These are phyloP conservation scores for Planiliza haematocheilus DNA, from an alignment of 2,113 vertebrate genomes.

Conservation along the genomic window DNA sequence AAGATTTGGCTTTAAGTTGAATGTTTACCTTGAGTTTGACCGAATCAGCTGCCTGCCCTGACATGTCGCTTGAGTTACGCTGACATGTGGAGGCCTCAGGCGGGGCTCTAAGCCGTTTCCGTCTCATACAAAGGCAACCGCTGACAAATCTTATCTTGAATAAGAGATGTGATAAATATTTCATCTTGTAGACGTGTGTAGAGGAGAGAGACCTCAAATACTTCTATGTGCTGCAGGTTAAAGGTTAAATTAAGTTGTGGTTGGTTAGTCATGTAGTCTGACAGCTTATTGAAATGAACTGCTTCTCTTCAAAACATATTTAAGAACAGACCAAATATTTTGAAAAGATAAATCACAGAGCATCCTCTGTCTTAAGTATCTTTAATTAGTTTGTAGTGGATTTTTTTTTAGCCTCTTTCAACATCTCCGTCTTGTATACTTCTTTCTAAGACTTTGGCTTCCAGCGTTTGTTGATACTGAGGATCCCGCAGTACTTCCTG, in stretches of 20 bases:
- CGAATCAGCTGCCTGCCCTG: constrained; percentile 26
- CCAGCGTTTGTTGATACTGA: constrained; percentile 33
- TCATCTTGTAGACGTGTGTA: background rate
- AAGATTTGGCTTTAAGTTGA: constrained; percentile 37
- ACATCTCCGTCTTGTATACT: background rate
- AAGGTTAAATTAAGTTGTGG: background rate
- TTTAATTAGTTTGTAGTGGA: background rate
- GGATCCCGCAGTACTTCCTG: constrained; percentile 35
- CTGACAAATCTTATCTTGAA: constrained; percentile 5
- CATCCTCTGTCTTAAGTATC: background rate
- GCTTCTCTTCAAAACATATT: no score
- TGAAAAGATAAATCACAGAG: background rate
- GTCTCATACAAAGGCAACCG: constrained; percentile 16
- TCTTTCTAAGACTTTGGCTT: background rate
- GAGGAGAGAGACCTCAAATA: constrained; percentile 11
- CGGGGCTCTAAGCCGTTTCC: constrained; percentile 16
- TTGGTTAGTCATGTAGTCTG: background rate
- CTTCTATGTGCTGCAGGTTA: background rate
- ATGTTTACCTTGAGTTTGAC: constrained; percentile 51
- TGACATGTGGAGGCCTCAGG: no score
- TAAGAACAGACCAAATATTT: background rate
- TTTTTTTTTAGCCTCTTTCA: constrained; percentile 4
- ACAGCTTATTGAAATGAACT: background rate
- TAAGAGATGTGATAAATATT: constrained; percentile 21
- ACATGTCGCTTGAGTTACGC: constrained; percentile 21